Conservation (phyloP, 2,797 vertebrate genomes). For the Hypotaenidia okinawae region DNA sequence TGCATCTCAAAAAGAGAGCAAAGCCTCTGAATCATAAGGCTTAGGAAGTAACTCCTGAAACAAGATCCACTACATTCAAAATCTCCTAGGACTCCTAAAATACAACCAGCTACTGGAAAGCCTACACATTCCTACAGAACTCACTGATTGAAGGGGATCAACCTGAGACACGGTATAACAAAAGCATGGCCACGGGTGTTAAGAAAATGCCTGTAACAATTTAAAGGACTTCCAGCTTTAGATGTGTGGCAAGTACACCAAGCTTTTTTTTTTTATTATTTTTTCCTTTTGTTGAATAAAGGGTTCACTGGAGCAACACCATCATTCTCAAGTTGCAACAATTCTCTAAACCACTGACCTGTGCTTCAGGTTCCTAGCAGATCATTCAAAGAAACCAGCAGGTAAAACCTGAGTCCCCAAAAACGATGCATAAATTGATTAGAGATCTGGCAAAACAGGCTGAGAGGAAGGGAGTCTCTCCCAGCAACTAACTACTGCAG, state of each 20-base stretch:
- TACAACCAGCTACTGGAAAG: background rate
- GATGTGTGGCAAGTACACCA: background rate
- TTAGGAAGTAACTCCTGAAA: background rate
- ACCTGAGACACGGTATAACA: background rate
- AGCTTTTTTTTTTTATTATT: background rate
- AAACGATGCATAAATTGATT: background rate
- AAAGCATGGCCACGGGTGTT: background rate
- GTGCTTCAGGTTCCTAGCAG: background rate
- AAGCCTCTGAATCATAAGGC: background rate
- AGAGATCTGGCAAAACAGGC: background rate
- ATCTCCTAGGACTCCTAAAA: background rate
- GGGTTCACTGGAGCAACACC: background rate
- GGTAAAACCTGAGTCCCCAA: background rate
- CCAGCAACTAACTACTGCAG: background rate
- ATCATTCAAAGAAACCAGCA: background rate
- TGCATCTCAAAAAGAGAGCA: background rate
- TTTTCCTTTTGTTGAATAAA: background rate
- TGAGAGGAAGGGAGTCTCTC: background rate
- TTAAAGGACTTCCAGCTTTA: background rate
- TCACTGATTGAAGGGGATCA: background rate
- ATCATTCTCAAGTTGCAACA: background rate
- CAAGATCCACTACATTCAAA: background rate
- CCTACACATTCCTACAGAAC: background rate
- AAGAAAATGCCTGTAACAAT: background rate
- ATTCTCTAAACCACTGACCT: background rate